phyloP scores from a whole-genome alignment of 1,140 invertebrate genomes.

The Musca vetustissima region DNA sequence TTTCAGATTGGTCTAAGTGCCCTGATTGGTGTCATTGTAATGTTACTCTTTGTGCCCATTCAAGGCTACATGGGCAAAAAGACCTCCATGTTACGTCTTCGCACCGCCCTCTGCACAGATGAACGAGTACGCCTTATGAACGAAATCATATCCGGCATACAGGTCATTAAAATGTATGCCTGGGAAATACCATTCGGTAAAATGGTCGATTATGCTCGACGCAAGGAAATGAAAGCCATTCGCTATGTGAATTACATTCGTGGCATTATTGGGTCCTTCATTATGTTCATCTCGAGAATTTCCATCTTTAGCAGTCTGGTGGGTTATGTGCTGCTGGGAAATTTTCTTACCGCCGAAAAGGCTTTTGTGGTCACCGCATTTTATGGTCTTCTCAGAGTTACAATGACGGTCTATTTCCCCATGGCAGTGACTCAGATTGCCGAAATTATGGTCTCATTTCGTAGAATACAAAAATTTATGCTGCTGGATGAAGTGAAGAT shows the following conservation, averaged over 20 bases:
- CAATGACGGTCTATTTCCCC: conserved; percentile 75
- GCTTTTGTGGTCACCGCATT: conserved; percentile 73
- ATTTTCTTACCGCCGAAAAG: conserved; percentile 61
- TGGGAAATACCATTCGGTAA: conserved; percentile 80
- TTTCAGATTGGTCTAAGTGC: conserved; percentile 58
- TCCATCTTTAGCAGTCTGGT: conserved; percentile 78
- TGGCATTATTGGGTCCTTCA: conserved; percentile 72
- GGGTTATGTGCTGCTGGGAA: conserved; percentile 70
- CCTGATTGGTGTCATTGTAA: conserved; percentile 74
- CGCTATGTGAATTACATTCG: conserved; percentile 69
- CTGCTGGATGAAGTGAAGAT: conserved; percentile 50
- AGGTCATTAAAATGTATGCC: conserved; percentile 92
- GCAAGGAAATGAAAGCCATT: conserved; percentile 62
- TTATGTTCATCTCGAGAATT: conserved; percentile 74
- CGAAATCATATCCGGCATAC: conserved; percentile 82
- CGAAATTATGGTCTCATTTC: conserved; percentile 68
- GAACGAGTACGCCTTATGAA: conserved; percentile 80
- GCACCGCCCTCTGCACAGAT: conserved; percentile 74
- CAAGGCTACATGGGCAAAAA: conserved; percentile 76
- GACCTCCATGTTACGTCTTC: conserved; percentile 65
- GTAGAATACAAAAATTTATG: conserved; percentile 59
- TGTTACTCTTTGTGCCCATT: conserved; percentile 80
- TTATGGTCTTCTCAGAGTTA: conserved; percentile 67
- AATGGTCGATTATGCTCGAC: conserved; percentile 62
- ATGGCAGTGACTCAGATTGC: conserved; percentile 63